These are phyloP conservation scores for Pelodytes ibericus DNA, from an alignment of 2,797 vertebrate genomes.

Conservation along the genomic window DNA sequence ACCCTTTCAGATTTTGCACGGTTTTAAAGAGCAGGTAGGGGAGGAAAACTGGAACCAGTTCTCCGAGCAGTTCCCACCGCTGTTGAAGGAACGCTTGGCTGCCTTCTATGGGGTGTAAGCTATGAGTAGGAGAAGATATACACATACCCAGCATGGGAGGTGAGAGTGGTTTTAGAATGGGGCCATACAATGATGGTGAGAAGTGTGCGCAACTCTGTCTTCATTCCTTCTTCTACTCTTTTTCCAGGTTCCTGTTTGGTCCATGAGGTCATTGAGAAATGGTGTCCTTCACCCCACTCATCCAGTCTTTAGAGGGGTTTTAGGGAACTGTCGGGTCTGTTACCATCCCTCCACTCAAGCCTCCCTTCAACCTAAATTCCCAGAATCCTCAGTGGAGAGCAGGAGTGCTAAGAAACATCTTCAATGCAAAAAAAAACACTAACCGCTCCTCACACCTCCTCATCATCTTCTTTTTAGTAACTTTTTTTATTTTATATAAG, in stretches of 20 bases:
- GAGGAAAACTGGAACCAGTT: constrained; percentile 97
- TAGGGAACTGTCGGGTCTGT: constrained; percentile 40
- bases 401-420: constrained; percentile 9
- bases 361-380: constrained; percentile 29
- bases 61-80: constrained; percentile 91
- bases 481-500: constrained; percentile 30
- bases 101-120: constrained; percentile 91
- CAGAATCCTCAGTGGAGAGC: constrained; percentile 29
- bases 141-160: constrained; percentile 70
- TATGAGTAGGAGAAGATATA: constrained; percentile 55
- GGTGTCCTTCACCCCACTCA: constrained; percentile 49
- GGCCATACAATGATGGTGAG: too few species aligned
- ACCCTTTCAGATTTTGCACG: constrained; percentile 82
- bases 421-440: not conserved
- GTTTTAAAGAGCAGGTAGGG: constrained; percentile 93
- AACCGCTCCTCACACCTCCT: not conserved
- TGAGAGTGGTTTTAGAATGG: too few species aligned
- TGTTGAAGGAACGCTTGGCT: constrained; percentile 91
- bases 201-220: too few species aligned
- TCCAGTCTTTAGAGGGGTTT: constrained; percentile 48
- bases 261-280: constrained; percentile 50
- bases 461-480: constrained; percentile 24
- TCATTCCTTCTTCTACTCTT: constrained; percentile 10
- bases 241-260: constrained; percentile 53
- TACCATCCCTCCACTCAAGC: constrained; percentile 34